Evolutionary conservation across 2,113 vertebrate species (phyloP).

Genomic region (Brachyhypopomus occidentalis): DNA sequence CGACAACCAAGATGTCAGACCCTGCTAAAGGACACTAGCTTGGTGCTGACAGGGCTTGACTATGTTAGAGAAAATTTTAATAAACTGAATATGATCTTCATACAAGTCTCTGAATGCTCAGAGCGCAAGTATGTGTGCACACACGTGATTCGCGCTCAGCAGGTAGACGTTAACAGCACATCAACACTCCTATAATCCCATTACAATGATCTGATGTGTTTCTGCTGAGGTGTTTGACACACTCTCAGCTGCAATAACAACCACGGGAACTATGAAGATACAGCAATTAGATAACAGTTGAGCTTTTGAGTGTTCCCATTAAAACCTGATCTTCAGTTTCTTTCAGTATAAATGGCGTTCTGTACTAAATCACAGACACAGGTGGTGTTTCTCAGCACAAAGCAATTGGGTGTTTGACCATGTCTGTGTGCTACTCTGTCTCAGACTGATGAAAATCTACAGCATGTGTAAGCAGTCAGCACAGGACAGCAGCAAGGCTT

Average conservation of each 20-base stretch:
- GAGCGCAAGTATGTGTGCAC: slow-evolving; percentile 39
- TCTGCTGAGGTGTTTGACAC: slow-evolving; percentile 44
- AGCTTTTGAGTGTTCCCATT: not conserved
- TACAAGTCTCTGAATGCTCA: slow-evolving; percentile 19
- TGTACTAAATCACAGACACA: not conserved
- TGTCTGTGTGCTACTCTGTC: not conserved
- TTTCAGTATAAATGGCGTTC: not conserved
- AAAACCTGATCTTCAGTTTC: not conserved
- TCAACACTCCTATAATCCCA: slow-evolving; percentile 78
- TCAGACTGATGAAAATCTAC: not conserved
- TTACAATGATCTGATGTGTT: slow-evolving; percentile 65
- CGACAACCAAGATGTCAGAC: not conserved
- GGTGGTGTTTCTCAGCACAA: not conserved
- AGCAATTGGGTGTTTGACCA: not conserved
- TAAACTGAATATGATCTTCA: slow-evolving; percentile 31
- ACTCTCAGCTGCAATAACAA: slow-evolving; percentile 33
- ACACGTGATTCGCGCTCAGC: slow-evolving; percentile 67
- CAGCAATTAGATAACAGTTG: not conserved
- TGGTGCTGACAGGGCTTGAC: slow-evolving; percentile 12
- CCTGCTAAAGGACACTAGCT: slow-evolving; percentile 19
- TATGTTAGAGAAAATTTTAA: not conserved
- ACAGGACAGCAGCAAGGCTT: not conserved
- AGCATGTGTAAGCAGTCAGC: not conserved
- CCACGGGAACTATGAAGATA: slow-evolving; percentile 14
- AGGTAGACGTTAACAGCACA: slow-evolving; percentile 71